Evolutionary conservation across 2,888 invertebrate genomes (phyloP), one percentile per base, ranked within the genome.

Genomic region (Dryomyza anilis): DNA sequence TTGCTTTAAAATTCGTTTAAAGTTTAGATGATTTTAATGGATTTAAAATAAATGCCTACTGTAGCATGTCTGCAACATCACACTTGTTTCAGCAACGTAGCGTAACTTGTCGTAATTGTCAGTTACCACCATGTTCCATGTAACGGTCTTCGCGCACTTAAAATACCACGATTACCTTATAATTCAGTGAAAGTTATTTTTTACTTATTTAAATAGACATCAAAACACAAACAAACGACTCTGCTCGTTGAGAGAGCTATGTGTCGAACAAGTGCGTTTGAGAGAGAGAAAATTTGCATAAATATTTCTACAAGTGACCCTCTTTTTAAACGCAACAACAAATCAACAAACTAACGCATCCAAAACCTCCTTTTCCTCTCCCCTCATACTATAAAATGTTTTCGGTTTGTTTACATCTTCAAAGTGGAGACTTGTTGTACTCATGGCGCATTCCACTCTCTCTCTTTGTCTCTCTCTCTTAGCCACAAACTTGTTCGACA

Each of bases 181-280:
- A 58, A n/a, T 27, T 53, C 5, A 63, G 53, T 63, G 48, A 66
- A 36, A 59, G 33, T 66, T 66, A 52, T 50, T 48, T 45, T 48
- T 63, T 55, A 6, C 23, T 46, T 56, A 4, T 46, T 63, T 6
- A 30, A 7, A 30, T 29, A n/a, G 23, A 12, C 33, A 36, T 36
- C 12, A 46, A 45, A 14, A 56, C 30, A 46, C 23, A 58, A 30
- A 58, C 55, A 39, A 39, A n/a, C n/a, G n/a, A n/a, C n/a, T n/a
- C n/a, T n/a, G n/a, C 19, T 43, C 19, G 43, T 16, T 16, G n/a
- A 43, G 19, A 43, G n/a, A 16, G 16, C 16, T 43, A 16, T 2
- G 43, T 16, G 43, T 3, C n/a, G n/a, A n/a, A n/a, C n/a, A 12
- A 33, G 33, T 33, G 33, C 6, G 33, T 16, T 5, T 46, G 7